Percentiles rank a stretch among this genome's conserved stretches.
phyloP scores from a whole-genome alignment of 2,797 vertebrate species.

The Sebastes hubbsi region DNA sequence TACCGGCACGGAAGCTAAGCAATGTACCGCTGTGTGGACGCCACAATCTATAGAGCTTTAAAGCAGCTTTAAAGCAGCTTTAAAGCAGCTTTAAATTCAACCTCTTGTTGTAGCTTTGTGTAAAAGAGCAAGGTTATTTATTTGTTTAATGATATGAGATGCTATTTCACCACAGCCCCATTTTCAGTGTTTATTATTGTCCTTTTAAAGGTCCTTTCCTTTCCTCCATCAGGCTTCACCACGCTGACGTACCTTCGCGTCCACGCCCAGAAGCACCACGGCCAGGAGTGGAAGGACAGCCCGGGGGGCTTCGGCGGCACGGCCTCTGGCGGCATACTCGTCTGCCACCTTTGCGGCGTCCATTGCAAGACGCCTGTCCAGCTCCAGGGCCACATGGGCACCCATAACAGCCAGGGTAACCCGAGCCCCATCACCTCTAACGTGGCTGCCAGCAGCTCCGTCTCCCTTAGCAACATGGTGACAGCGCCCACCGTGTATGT shows the following conservation, averaged over 20 bases:
- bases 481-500: conserved; percentile 79
- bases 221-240: conserved; percentile 86
- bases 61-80: neutral
- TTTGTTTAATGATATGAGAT: neutral
- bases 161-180: neutral
- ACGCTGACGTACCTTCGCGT: conserved; percentile 93
- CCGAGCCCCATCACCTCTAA: conserved; percentile 71
- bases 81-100: neutral
- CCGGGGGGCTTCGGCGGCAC: conserved; percentile 87
- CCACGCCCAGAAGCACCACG: conserved; percentile 94
- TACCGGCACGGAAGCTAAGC: no score
- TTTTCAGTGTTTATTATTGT: neutral
- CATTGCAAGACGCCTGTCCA: conserved; percentile 95
- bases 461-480: conserved; percentile 83
- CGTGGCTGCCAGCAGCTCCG: conserved; percentile 70
- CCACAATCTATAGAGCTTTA: neutral
- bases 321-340: conserved; percentile 74
- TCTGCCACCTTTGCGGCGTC: conserved; percentile 92
- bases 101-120: neutral
- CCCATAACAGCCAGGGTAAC: conserved; percentile 75
- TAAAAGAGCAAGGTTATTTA: neutral
- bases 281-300: conserved; percentile 91
- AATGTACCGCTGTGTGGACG: no score
- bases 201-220: neutral
- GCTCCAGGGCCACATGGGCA: conserved; percentile 95